Conservation (phyloP, 1,140 invertebrate genomes). For the Conus betulinus region DNA sequence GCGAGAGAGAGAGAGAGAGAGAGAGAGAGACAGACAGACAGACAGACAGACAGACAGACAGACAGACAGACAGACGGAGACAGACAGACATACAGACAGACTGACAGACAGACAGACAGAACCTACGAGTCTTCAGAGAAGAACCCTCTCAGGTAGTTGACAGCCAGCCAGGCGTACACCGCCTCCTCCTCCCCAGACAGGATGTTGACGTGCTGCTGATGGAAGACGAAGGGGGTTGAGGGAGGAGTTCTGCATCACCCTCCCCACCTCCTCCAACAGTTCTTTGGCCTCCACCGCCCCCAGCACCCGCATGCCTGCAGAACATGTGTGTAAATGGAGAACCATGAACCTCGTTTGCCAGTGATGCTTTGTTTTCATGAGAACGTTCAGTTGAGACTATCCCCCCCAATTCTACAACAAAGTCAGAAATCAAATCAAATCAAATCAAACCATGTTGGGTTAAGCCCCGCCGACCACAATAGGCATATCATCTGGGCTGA, state of each 20-base stretch:
- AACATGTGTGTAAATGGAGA: background rate
- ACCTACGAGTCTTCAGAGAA: constrained; percentile 57
- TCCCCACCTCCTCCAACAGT: constrained; percentile 46
- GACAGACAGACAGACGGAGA: too few species aligned
- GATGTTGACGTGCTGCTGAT: constrained; percentile 71
- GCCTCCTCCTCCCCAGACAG: constrained; percentile 77
- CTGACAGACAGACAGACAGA: too few species aligned
- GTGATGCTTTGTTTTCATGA: too few species aligned
- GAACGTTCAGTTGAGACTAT: too few species aligned
- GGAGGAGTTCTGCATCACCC: constrained; percentile 35
- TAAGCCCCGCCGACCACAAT: too few species aligned
- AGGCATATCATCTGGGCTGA: too few species aligned
- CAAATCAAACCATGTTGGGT: too few species aligned
- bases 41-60: constrained; percentile 7
- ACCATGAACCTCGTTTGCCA: too few species aligned
- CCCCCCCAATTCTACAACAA: too few species aligned
- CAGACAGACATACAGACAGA: background rate
- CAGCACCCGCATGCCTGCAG: constrained; percentile 58
- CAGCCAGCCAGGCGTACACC: constrained; percentile 77
- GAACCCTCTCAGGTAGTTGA: constrained; percentile 75
- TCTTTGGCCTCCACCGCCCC: constrained; percentile 41
- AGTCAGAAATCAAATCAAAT: too few species aligned
- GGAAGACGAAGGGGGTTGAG: constrained; percentile 58
- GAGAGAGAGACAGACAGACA: background rate
- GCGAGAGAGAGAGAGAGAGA: too few species aligned